A percentile compares a stretch with the other conserved stretches of the same genome.
phyloP scores from a whole-genome alignment of 2,888 invertebrate species.

The Agrochola lota region DNA sequence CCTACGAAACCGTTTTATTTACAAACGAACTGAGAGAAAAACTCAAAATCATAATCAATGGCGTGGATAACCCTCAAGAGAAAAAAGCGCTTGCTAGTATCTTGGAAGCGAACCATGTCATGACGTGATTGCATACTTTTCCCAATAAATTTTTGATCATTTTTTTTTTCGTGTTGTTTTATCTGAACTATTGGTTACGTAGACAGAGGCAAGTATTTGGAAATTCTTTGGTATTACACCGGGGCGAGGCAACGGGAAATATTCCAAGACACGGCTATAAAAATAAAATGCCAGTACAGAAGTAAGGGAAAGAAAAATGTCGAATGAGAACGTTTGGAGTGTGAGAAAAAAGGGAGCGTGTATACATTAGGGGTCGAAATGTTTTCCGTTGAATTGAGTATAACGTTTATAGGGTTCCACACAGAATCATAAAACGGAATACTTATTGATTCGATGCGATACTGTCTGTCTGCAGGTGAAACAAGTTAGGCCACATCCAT shows the following conservation, averaged over 20 bases:
- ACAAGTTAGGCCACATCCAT: slow-evolving; percentile 42
- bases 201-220: slow-evolving; percentile 74
- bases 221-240: slow-evolving; percentile 77
- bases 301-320: slow-evolving; percentile 78
- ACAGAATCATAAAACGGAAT: slow-evolving; percentile 62
- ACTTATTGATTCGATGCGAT: slow-evolving; percentile 59
- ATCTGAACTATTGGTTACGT: slow-evolving; percentile 65
- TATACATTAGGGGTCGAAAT: slow-evolving; percentile 72
- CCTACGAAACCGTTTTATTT: slow-evolving; percentile 82
- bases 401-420: slow-evolving; percentile 64
- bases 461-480: slow-evolving; percentile 46
- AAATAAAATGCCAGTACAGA: slow-evolving; percentile 82
- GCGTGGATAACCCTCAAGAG: slow-evolving; percentile 69
- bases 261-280: slow-evolving; percentile 82
- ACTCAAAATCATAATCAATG: slow-evolving; percentile 75
- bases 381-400: slow-evolving; percentile 72
- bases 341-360: slow-evolving; percentile 71
- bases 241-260: slow-evolving; percentile 76
- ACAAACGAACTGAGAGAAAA: slow-evolving; percentile 80
- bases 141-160: slow-evolving; percentile 70
- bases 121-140: slow-evolving; percentile 45
- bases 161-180: slow-evolving; percentile 64
- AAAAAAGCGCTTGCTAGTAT: slow-evolving; percentile 70
- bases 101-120: slow-evolving; percentile 64
- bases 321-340: slow-evolving; percentile 78